Evolutionary conservation across 2,797 vertebrate genomes (phyloP).

Genomic region (Tapera naevia): DNA sequence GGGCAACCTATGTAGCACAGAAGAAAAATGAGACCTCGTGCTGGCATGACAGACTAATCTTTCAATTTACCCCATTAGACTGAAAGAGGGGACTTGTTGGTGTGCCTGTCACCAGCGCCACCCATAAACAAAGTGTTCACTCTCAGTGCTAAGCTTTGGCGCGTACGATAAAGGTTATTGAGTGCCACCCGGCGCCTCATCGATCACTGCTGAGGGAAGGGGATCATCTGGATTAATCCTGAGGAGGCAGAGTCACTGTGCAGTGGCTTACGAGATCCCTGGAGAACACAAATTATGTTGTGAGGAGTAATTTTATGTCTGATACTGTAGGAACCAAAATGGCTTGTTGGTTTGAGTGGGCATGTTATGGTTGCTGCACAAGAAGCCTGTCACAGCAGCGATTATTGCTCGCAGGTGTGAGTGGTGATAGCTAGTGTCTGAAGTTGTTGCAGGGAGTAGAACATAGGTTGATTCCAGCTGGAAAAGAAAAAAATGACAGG

Average conservation of each 20-base stretch:
- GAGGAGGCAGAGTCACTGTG: conserved; percentile 70
- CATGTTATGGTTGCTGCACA: neutral
- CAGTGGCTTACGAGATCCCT: conserved; percentile 73
- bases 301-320: conserved; percentile 65
- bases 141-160: conserved; percentile 68
- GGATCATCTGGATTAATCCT: conserved; percentile 77
- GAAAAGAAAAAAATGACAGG: neutral
- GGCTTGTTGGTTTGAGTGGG: neutral
- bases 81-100: conserved; percentile 80
- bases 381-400: neutral
- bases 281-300: conserved; percentile 51
- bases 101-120: conserved; percentile 82
- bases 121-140: conserved; percentile 87
- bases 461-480: neutral
- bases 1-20: conserved; percentile 69
- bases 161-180: conserved; percentile 80
- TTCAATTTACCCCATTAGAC: conserved; percentile 86
- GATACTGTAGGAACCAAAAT: neutral
- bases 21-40: conserved; percentile 95
- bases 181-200: conserved; percentile 75
- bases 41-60: conserved; percentile 90
- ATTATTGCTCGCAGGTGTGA: neutral
- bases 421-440: neutral
- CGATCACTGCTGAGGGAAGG: conserved; percentile 70
- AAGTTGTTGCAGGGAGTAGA: neutral